Evolutionary conservation across 1,140 invertebrate species (phyloP), one percentile per base, ranked within the genome.

Genomic region (Ruditapes philippinarum): DNA sequence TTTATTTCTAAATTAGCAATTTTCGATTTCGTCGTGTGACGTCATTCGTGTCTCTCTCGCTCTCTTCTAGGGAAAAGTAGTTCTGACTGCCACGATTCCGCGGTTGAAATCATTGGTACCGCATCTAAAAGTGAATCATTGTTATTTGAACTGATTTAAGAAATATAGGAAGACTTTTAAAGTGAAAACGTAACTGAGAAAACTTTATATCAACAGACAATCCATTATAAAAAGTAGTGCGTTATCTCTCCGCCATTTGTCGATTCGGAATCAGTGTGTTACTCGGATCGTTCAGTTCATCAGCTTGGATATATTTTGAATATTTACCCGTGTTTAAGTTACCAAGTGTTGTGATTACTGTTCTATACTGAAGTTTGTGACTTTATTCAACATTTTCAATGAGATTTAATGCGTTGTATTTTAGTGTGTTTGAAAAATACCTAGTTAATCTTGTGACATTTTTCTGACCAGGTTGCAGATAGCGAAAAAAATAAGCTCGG

Each of bases 51-150:
- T 25, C 25, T 78, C 74, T 54, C 25, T 36, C 3, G 22, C n/a
- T n/a, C n/a, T n/a, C n/a, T n/a, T n/a, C n/a, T n/a, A n/a, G n/a
- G 17, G 74, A 78, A 78, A 78, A 78, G 28, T 78, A 78, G 74
- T 78, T 51, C 74, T 28, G 4, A 51, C n/a, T 49, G n/a, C n/a
- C n/a, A n/a, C n/a, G n/a, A n/a, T n/a, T n/a, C n/a, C n/a, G n/a
- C n/a, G n/a, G n/a, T n/a, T n/a, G n/a, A n/a, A n/a, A n/a, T n/a
- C n/a, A n/a, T n/a, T n/a, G n/a, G n/a, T n/a, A n/a, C n/a, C n/a
- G n/a, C n/a, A n/a, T n/a, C n/a, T n/a, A n/a, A n/a, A n/a, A n/a
- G n/a, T n/a, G n/a, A n/a, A n/a, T n/a, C n/a, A n/a, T n/a, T n/a
- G n/a, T n/a, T n/a, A n/a, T n/a, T n/a, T n/a, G n/a, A n/a, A n/a